These are phyloP conservation scores for Esox lucius DNA, from an alignment of 2,797 vertebrate species.

Conservation along the genomic window DNA sequence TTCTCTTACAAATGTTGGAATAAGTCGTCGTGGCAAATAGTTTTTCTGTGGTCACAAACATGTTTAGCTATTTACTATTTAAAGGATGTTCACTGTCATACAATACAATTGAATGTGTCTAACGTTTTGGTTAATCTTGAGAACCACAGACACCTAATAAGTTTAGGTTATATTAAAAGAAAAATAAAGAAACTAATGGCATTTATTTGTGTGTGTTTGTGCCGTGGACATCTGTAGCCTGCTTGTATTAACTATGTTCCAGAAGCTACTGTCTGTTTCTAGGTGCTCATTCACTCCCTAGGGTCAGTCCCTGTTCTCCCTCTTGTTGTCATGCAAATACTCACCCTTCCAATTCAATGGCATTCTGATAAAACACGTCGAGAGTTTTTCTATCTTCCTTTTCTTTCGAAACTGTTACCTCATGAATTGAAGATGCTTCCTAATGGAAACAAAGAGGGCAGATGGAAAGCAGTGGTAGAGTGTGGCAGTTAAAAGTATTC, in stretches of 20 bases:
- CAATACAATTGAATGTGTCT: slow-evolving; percentile 17
- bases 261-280: slow-evolving; percentile 74
- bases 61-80: not conserved
- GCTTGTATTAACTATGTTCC: slow-evolving; percentile 44
- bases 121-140: not conserved
- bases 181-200: not conserved
- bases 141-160: not conserved
- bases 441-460: slow-evolving; percentile 65
- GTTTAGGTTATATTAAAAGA: not conserved
- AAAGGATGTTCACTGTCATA: slow-evolving; percentile 13
- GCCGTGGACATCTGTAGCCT: slow-evolving; percentile 54
- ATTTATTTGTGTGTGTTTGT: slow-evolving; percentile 38
- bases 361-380: slow-evolving; percentile 88
- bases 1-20: not conserved
- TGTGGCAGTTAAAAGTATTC: slow-evolving; percentile 68
- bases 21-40: not conserved
- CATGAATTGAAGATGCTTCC: slow-evolving; percentile 75
- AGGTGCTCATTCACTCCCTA: slow-evolving; percentile 80
- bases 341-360: slow-evolving; percentile 97
- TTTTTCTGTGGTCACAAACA: slow-evolving; percentile 17
- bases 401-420: slow-evolving; percentile 73
- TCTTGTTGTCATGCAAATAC: slow-evolving; percentile 97
- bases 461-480: not conserved
- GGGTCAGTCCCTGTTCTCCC: slow-evolving; percentile 74
- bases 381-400: slow-evolving; percentile 45